Evolutionary conservation across 1,140 invertebrate genomes (phyloP), one percentile per base, ranked within the genome.

Genomic region (Rhizoglyphus robini): DNA sequence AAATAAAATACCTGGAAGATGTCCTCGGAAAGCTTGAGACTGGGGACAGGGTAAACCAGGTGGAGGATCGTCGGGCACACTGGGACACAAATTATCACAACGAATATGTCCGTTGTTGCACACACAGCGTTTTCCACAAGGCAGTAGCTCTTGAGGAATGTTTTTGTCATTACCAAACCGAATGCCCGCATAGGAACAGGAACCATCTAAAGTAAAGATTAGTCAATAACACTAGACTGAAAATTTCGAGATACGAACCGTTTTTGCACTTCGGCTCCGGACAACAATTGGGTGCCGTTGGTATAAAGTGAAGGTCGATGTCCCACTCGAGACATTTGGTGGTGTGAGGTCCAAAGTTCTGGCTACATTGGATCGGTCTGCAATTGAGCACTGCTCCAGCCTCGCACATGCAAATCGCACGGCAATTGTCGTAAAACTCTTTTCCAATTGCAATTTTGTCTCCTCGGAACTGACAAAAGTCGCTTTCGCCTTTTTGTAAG

Each of bases 91-190:
- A 3, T 83, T 81, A 66, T 86, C 83, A 72, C 90, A 94, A 51
- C 88, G 86, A 4, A 93, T 79, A 68, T 87, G 86, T 29, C 89
- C 88, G 73, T 85, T 84, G 72, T 90, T 86, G 71, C 90, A 93
- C 74, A 83, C 88, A 75, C 90, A 94, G 70, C 83, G 79, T 66
- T 87, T 82, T 61, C 90, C 86, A 73, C 90, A 94, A 57, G 81
- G 82, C 23, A 86, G 70, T 75, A 73, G 51, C 31, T 86, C 79
- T 73, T 76, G 72, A 2, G 85, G 85, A 34, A 87, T 83, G 60
- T 82, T 81, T 36, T 82, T 80, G 79, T 83, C 85, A 72, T 87
- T 86, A 23, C 32, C 48, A 65, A 74, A 72, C 25, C 65, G 67
- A 34, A 70, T 65, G 15, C 75, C 75, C 38, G 71, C 83, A 80